Conservation (phyloP, 2,113 vertebrate genomes). For the Aphyosemion australe region DNA sequence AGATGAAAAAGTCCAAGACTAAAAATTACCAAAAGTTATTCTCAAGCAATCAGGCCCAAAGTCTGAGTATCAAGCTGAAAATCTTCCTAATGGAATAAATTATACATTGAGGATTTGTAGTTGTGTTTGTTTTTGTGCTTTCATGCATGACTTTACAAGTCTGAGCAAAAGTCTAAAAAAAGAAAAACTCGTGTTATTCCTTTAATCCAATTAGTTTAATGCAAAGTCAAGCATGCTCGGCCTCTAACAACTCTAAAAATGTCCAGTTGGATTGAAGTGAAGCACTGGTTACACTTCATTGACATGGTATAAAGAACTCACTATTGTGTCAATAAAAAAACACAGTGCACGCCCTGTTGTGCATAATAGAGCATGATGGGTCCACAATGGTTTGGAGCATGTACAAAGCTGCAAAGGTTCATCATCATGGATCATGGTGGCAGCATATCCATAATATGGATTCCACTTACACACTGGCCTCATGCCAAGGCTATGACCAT, state of each 20-base stretch:
- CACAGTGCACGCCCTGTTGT: too few species aligned
- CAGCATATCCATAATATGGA: too few species aligned
- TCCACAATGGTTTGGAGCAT: not conserved
- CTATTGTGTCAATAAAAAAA: too few species aligned
- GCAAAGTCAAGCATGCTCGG: not conserved
- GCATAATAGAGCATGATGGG: too few species aligned
- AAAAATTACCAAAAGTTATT: not conserved
- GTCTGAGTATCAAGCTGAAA: not conserved
- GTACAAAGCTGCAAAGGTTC: too few species aligned
- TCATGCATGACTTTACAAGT: not conserved
- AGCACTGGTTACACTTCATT: too few species aligned
- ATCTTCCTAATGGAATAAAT: not conserved
- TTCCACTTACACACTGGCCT: too few species aligned
- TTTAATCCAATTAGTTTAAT: not conserved
- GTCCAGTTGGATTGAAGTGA: not conserved
- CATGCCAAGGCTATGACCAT: too few species aligned
- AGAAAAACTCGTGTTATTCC: not conserved
- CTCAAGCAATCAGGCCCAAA: not conserved
- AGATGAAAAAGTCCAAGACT: not conserved
- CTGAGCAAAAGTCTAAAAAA: not conserved
- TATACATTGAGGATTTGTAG: too few species aligned
- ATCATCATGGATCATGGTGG: too few species aligned
- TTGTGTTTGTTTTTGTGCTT: not conserved
- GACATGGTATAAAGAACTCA: too few species aligned
- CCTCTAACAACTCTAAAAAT: constrained; percentile 2